These are phyloP conservation scores for Myanophis thanlyinensis DNA, from an alignment of 2,113 vertebrate species.

Conservation along the genomic window DNA sequence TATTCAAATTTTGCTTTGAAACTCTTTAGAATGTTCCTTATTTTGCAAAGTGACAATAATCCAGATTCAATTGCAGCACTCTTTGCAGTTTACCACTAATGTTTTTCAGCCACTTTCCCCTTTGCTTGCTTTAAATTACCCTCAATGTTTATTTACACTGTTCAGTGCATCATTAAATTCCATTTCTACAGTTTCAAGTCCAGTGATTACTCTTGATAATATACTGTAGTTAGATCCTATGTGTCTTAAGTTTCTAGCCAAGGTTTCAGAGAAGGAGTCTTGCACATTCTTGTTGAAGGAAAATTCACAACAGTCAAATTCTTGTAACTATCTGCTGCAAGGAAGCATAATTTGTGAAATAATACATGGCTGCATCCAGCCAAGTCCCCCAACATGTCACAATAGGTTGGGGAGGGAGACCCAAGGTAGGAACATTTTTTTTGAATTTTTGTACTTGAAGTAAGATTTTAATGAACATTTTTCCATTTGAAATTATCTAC, in stretches of 20 bases:
- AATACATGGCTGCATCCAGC: background rate
- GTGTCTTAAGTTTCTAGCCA: background rate
- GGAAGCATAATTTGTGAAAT: background rate
- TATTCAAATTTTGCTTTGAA: background rate
- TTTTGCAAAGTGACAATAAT: background rate
- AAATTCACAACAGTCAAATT: background rate
- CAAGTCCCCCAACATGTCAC: background rate
- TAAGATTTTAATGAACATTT: background rate
- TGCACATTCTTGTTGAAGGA: background rate
- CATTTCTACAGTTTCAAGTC: background rate
- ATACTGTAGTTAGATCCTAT: background rate
- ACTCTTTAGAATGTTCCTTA: background rate
- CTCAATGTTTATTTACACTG: background rate
- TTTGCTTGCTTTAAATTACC: background rate
- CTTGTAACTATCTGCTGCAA: background rate
- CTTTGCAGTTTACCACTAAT: background rate
- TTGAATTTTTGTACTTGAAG: background rate
- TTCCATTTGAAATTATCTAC: background rate
- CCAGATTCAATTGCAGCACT: background rate
- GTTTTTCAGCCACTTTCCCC: background rate
- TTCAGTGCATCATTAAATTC: background rate
- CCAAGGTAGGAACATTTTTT: background rate
- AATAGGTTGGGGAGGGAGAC: background rate
- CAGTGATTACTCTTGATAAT: background rate
- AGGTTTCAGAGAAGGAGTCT: background rate